Base-by-base conservation (phyloP, 2,797 vertebrate genomes). In the Cossypha polioptera region DNA sequence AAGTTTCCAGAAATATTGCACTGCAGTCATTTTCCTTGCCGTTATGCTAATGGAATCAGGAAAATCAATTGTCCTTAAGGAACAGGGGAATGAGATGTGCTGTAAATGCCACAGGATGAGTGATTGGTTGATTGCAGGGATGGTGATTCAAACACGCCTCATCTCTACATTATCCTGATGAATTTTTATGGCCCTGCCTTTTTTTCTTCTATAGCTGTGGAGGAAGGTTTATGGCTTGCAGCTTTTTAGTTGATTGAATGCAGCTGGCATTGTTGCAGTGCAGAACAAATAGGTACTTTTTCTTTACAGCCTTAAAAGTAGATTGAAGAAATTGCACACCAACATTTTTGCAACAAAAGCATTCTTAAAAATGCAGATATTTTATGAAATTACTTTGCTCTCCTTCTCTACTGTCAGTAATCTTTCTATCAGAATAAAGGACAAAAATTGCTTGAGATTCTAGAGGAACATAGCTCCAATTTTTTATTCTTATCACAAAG, bases 1-100 rank as follows among this genome's bases (percentile, higher is more conserved):
- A 98, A 98, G 97, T 98, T 98, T 98, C 98, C 97, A 98, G 98
- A 98, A 98, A 98, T 98, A 98, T 98, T 98, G 98, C 98, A 98
- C 97, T 97, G 98, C 98, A 98, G 98, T 98, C 98, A 98, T 98
- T 98, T 98, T 98, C 97, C 97, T 97, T 96, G 97, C 98, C 95
- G 98, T 98, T 99, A 99, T 99, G 98, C 98, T 98, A 99, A 99
- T 99, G 98, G 98, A 98, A 98, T 98, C 97, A 98, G 98, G 98
- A 98, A 98, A 99, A 98, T 98, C 98, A 98, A 98, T 98, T 98
- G 98, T 99, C 98, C 98, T 99, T 98, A 98, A 99, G 98, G 98
- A 98, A 98, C 98, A 98, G 98, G 97, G 98, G 98, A 98, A 98
- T 98, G 98, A 98, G 98, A 98, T 98, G 98, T 98, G 98, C 98